Evolutionary conservation across 2,797 vertebrate genomes (phyloP), one percentile per base, ranked within the genome.

Genomic region (Mormyrus proboscirostris): DNA sequence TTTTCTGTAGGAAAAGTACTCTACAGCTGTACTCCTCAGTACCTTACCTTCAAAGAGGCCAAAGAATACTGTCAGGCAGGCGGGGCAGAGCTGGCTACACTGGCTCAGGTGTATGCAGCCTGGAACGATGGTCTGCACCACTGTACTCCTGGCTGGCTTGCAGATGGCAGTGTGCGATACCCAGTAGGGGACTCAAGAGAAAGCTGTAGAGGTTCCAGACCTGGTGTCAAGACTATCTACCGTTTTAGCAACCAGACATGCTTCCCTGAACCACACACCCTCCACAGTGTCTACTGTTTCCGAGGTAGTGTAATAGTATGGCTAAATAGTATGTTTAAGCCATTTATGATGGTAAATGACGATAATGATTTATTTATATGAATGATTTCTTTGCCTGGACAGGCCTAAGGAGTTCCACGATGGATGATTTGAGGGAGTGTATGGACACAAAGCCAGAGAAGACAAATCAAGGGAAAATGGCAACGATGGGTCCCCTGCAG

Each of bases 91-190:
- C 93, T 99, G 47, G 97, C 98, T 8, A 96, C 95, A 59, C 96
- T 97, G 0, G 97, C 97, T 82, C 97, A 99, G 94, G 95, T 99
- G 0, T 97, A 98, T 0, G 97, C 96, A 0, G 98, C 98, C 19
- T 99, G 98, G 98, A 97, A 93, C 0, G 95, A 95, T 0, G 98
- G 98, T 10, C 93, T 99, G 91, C 96, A 98, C 90, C 96, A 96
- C 93, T 99, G 98, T 94, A 98, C 95, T 91, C 98, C 98, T 0
- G 98, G 98, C 8, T 99, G 98, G 98, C 93, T 99, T 91, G 97
- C 97, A 0, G 98, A 99, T 0, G 96, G 97, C 76, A 99, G 98
- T 0, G 97, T 98, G 90, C 96, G 98, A 6, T 99, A 98, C 91
- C 98, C 98, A 86, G 98, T 99, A 2, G 94, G 97, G 91, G 97